Evolutionary conservation across 1,140 invertebrate genomes (phyloP).

Genomic region (Ditylenchus dipsaci): DNA sequence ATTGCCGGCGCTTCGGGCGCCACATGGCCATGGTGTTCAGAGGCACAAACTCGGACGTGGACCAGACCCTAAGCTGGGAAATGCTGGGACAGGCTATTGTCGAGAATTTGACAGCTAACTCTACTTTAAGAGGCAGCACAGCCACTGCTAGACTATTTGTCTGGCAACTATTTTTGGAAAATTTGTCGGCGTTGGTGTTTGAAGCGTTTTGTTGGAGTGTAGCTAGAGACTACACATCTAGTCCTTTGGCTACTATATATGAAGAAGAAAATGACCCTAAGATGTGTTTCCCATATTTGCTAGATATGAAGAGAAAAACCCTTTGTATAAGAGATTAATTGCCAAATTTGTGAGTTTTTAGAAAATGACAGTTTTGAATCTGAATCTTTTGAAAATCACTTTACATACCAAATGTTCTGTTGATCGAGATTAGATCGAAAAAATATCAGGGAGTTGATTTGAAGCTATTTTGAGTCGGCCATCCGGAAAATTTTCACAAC

Average conservation of each 20-base stretch:
- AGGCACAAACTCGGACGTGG: constrained; percentile 18
- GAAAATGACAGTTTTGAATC: too few relatives aligned
- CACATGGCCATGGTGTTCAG: constrained; percentile 31
- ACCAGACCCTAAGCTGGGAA: constrained; percentile 28
- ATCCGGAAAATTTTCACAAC: too few relatives aligned
- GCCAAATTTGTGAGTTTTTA: constrained; percentile 19
- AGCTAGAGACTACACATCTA: constrained; percentile 25
- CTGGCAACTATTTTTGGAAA: constrained; percentile 32
- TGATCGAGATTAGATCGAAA: too few relatives aligned
- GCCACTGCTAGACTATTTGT: constrained; percentile 22
- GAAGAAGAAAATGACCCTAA: constrained; percentile 7
- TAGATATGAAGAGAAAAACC: constrained; percentile 3
- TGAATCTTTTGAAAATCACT: too few relatives aligned
- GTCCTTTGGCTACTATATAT: constrained; percentile 26
- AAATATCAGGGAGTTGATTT: too few relatives aligned
- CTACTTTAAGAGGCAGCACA: constrained; percentile 1
- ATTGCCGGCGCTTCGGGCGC: constrained; percentile 26
- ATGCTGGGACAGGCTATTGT: constrained; percentile 24
- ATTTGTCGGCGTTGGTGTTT: constrained; percentile 28
- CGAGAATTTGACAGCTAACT: constrained; percentile 12
- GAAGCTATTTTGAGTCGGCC: too few relatives aligned
- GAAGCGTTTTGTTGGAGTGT: constrained; percentile 31
- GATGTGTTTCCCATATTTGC: background rate
- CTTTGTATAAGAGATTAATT: constrained; percentile 13
- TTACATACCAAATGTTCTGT: too few relatives aligned